Conservation (phyloP, 2,797 vertebrate species). For the Amniataba percoides region DNA sequence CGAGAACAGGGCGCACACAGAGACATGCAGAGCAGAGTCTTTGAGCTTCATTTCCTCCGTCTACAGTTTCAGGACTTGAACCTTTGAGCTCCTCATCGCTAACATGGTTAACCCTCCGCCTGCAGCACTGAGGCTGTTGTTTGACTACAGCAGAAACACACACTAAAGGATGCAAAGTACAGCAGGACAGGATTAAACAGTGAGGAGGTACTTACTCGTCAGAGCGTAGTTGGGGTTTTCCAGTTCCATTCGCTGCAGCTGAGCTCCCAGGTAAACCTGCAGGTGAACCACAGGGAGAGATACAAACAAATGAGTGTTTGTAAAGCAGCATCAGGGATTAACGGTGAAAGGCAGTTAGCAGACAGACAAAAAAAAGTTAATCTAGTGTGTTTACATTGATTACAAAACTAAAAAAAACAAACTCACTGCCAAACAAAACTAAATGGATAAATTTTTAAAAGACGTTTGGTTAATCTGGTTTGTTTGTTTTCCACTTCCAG, state of each 20-base stretch:
- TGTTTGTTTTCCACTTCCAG: neutral
- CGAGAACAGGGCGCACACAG: slow-evolving; percentile 52
- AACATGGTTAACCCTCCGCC: slow-evolving; percentile 6
- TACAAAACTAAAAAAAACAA: neutral
- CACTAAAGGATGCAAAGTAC: neutral
- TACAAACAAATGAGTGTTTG: too few relatives aligned
- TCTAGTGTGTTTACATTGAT: neutral
- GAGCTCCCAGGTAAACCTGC: slow-evolving; percentile 94
- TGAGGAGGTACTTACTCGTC: slow-evolving; percentile 89
- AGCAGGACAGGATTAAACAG: neutral
- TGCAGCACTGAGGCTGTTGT: neutral
- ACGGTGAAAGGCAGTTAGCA: neutral
- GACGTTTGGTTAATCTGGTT: neutral
- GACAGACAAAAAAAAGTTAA: neutral
- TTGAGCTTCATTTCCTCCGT: slow-evolving; percentile 56
- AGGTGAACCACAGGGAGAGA: slow-evolving; percentile 41
- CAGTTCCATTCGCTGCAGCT: slow-evolving; percentile 96
- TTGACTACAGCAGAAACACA: neutral
- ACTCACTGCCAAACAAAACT: neutral
- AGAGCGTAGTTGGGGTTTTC: slow-evolving; percentile 98
- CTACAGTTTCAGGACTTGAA: slow-evolving; percentile 49
- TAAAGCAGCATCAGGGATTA: slow-evolving; percentile 9
- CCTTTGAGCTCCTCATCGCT: slow-evolving; percentile 19
- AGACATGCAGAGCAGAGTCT: slow-evolving; percentile 14
- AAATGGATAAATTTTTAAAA: neutral